phyloP scores from a whole-genome alignment of 2,888 invertebrate genomes.

The Leucania comma region DNA sequence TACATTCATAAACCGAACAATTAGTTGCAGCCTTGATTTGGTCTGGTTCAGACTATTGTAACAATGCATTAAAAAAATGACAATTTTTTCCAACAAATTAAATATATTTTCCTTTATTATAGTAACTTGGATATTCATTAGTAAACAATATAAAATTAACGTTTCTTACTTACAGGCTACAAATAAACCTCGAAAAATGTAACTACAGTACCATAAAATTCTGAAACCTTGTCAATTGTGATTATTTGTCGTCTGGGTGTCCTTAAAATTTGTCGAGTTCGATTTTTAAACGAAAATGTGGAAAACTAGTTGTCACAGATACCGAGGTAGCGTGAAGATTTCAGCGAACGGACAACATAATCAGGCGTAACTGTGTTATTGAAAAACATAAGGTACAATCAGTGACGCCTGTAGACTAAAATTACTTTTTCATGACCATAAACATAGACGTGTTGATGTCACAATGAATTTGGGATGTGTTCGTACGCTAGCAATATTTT shows the following conservation, averaged over 20 bases:
- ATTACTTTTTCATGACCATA: slow-evolving; percentile 53
- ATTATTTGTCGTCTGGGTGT: slow-evolving; percentile 40
- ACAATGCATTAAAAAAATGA: too few relatives aligned
- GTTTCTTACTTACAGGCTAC: neutral
- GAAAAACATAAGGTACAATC: slow-evolving; percentile 55
- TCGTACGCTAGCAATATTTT: slow-evolving; percentile 26
- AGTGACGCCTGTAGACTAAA: slow-evolving; percentile 45
- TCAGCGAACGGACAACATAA: slow-evolving; percentile 64
- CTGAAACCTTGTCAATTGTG: slow-evolving; percentile 44
- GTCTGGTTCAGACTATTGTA: too few relatives aligned
- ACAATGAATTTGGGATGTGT: slow-evolving; percentile 35
- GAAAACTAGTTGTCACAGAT: slow-evolving; percentile 37
- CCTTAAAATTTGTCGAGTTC: slow-evolving; percentile 43
- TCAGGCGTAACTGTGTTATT: slow-evolving; percentile 65
- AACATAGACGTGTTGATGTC: slow-evolving; percentile 32
- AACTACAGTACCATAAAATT: slow-evolving; percentile 33
- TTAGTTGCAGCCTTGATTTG: too few relatives aligned
- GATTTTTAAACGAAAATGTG: slow-evolving; percentile 24
- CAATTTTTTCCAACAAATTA: too few relatives aligned
- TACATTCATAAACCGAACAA: too few relatives aligned
- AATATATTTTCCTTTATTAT: too few relatives aligned
- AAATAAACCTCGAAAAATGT: slow-evolving; percentile 20
- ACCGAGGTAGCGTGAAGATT: slow-evolving; percentile 63
- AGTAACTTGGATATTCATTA: too few relatives aligned
- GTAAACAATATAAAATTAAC: slow-evolving; percentile 1